Evolutionary conservation across 2,888 invertebrate species (phyloP).

Genomic region (Ennomos quercinarius): DNA sequence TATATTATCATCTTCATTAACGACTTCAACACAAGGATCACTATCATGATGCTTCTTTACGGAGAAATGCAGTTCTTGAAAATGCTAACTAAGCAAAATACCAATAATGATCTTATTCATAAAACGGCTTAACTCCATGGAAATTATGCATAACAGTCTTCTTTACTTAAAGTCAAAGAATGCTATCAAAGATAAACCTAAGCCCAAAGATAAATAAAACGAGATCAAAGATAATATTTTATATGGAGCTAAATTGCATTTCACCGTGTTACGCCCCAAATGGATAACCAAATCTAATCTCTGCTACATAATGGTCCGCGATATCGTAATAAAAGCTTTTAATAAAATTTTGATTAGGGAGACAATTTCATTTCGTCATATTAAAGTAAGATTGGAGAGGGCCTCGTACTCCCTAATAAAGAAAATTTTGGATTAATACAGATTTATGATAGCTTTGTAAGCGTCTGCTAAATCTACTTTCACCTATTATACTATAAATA

Average conservation of each 20-base stretch:
- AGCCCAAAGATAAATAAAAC: slow-evolving; percentile 31
- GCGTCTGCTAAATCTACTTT: too few relatives aligned
- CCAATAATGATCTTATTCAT: too few relatives aligned
- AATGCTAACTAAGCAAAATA: too few relatives aligned
- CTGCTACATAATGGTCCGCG: slow-evolving; percentile 19
- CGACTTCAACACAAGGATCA: slow-evolving; percentile 24
- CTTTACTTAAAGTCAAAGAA: slow-evolving; percentile 5
- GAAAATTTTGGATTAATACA: slow-evolving; percentile 4
- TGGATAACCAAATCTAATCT: slow-evolving; percentile 37
- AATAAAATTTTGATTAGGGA: slow-evolving; percentile 30
- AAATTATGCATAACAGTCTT: too few relatives aligned
- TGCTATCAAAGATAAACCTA: slow-evolving; percentile 18
- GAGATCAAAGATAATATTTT: slow-evolving; percentile 27
- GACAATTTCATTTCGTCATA: slow-evolving; percentile 33
- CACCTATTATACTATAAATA: too few relatives aligned
- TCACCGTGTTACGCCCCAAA: slow-evolving; percentile 35
- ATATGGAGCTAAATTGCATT: slow-evolving; percentile 38
- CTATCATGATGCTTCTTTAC: slow-evolving; percentile 36
- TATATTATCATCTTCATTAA: slow-evolving; percentile 26
- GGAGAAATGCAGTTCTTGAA: slow-evolving; percentile 34
- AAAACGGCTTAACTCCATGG: too few relatives aligned
- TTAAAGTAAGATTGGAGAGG: slow-evolving; percentile 24
- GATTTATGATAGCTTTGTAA: too few relatives aligned
- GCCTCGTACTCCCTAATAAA: slow-evolving; percentile 8
- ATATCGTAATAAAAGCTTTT: slow-evolving; percentile 30